These are phyloP conservation scores for Argentina silus DNA, from an alignment of 2,797 vertebrate species.

Conservation along the genomic window DNA sequence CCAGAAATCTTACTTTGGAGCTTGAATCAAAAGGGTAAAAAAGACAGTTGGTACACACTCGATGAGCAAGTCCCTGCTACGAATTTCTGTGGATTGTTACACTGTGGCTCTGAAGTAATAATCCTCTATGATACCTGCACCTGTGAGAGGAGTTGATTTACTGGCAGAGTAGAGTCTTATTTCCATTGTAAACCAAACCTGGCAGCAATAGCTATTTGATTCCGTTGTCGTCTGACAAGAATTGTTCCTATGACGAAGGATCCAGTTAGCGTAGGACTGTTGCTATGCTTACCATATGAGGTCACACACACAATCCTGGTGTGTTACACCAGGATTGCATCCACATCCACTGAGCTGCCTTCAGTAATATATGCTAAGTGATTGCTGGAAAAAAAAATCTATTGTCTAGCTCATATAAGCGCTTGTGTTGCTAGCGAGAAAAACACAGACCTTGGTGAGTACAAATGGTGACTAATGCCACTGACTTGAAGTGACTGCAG, in stretches of 20 bases:
- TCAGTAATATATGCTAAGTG: background rate
- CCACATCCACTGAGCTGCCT: background rate
- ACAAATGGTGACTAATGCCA: conserved; percentile 35
- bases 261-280: conserved; percentile 19
- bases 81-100: background rate
- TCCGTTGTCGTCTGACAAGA: conserved; percentile 42
- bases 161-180: conserved; percentile 33
- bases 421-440: conserved; percentile 64
- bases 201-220: conserved; percentile 28
- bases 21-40: too few species aligned
- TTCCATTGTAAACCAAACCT: conserved; percentile 42
- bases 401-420: conserved; percentile 10
- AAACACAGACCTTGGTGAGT: conserved; percentile 50
- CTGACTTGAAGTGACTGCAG: conserved; percentile 58
- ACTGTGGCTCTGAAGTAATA: background rate
- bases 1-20: too few species aligned
- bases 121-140: background rate
- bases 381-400: background rate
- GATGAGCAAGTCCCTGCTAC: background rate
- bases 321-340: too few species aligned
- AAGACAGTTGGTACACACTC: too few species aligned
- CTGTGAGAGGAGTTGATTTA: conserved; percentile 22
- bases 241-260: conserved; percentile 46
- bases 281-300: conserved; percentile 3
- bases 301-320: background rate